phyloP scores from a whole-genome alignment of 1,140 invertebrate species.

The Ips nitidus region DNA sequence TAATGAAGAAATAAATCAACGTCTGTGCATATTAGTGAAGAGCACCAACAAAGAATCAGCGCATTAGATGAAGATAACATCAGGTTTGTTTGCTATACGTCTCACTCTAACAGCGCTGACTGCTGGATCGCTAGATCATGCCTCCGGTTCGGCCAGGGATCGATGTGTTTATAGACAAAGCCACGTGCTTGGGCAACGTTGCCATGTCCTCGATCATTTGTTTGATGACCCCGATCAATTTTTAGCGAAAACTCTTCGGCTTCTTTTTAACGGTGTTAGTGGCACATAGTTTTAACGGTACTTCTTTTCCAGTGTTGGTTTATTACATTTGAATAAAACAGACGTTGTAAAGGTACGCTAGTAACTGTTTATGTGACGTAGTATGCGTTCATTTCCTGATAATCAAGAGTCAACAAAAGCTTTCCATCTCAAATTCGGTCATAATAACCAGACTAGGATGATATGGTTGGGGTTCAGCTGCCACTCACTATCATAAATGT shows the following conservation, averaged over 20 bases:
- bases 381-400: too few species aligned
- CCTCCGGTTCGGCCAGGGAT: slow-evolving; percentile 27
- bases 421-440: too few species aligned
- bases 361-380: neutral
- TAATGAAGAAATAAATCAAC: too few species aligned
- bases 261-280: slow-evolving; percentile 13
- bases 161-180: slow-evolving; percentile 46
- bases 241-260: neutral
- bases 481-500: slow-evolving; percentile 19
- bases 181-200: slow-evolving; percentile 28
- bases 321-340: neutral
- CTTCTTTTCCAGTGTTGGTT: neutral
- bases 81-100: slow-evolving; percentile 35
- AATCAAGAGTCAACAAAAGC: too few species aligned
- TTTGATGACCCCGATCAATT: neutral
- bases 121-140: slow-evolving; percentile 35
- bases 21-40: too few species aligned
- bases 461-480: neutral
- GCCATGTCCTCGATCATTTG: slow-evolving; percentile 6
- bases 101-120: slow-evolving; percentile 30
- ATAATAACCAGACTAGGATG: too few species aligned
- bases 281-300: slow-evolving; percentile 19
- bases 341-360: slow-evolving; percentile 6
- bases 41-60: slow-evolving; percentile 32
- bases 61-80: slow-evolving; percentile 21